Base-by-base conservation (phyloP, 1,140 invertebrate genomes). In the Cotesia chilonis region DNA sequence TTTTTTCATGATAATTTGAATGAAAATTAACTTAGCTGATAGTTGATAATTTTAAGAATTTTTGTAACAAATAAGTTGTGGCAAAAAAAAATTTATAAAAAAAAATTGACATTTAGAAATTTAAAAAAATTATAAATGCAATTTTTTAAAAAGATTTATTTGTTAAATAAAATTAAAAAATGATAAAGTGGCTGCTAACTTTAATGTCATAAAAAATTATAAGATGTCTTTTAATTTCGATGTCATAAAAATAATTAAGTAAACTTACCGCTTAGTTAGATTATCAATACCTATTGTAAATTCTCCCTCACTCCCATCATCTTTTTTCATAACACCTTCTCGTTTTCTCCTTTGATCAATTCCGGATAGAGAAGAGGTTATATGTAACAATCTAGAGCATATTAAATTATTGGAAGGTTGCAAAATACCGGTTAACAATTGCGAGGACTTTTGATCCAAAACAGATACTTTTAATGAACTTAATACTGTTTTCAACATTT, bases 221-320 rank as follows among this genome's bases (percentile, higher is more conserved):
- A 2, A 28, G 14, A 59, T 59, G 3, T n/a, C 20, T 59, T 14
- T 17, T 59, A 59, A 63, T 28, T 28, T 28, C 28, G 28, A 28
- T 28, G 28, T 28, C 28, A 28, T 2, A 28, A 28, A 12, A 47
- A 20, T 9, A 35, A 60, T 68, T 68, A 51, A 67, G 51, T 54
- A 61, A 68, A 71, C 74, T 75, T 73, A 79, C 80, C 35, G 14
- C 0, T n/a, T 6, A 20, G 28, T 1, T 9, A 87, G 55, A 3
- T 76, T 80, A 80, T 92, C 91, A 54, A 93, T 88, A 72, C 91
- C 89, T 54, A 90, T 75, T 2, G 80, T 81, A 73, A 84, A 88
- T 86, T 94, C 93, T 55, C 93, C 93, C 51, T 87, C 84, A 1
- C 91, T 92, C 68, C 92, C 93, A 79, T 92, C 89, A 77, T 93